Base-by-base conservation (phyloP, 2,113 vertebrate species). In the Vicugna pacos region DNA sequence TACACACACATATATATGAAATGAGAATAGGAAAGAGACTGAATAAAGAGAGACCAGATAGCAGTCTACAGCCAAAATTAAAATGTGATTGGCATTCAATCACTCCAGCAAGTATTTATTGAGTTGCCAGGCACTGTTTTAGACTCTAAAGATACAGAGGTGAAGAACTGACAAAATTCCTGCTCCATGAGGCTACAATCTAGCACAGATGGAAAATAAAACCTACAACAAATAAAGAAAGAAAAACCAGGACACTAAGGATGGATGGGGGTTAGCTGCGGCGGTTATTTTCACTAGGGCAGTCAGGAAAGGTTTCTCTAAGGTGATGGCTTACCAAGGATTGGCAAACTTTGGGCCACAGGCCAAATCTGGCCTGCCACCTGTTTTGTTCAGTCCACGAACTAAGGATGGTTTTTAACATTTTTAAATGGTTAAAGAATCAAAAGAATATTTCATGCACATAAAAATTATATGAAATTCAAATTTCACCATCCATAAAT, bases 391-490 rank as follows among this genome's bases (percentile, higher is more conserved):
- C 79, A 58, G 28, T 64, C 69, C 30, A 69, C 56, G 24, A 88
- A 7, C 19, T 81, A 81, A 92, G 46, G 90, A 92, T 58, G 6
- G 30, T 46, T 94, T 89, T 60, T 62, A 72, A 26, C 35, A 91
- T 81, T 93, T 95, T 93, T 48, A 91, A 89, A 79, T 56, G 56
- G 22, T 30, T 83, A 62, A 64, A 93, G 83, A 89, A 81, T 58
- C 24, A 58, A 52, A 80, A 72, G 32, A 82, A 1, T 80, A 80
- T 70, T 96, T 84, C 4, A 8, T 87, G 46, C 16, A 91, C 35
- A 76, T 76, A 19, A 88, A 80, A 82, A 79, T 58, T 54, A 72
- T 14, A 77, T 42, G 50, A 65, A 91, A 92, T 80, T 84, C 46
- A 84, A 58, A 93, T 97, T 89, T 93, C 75, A 83, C 6, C 35